A percentile compares a stretch with the other conserved stretches of the same genome.
Conservation (phyloP, 2,888 invertebrate genomes). For the Mythimna impura region DNA sequence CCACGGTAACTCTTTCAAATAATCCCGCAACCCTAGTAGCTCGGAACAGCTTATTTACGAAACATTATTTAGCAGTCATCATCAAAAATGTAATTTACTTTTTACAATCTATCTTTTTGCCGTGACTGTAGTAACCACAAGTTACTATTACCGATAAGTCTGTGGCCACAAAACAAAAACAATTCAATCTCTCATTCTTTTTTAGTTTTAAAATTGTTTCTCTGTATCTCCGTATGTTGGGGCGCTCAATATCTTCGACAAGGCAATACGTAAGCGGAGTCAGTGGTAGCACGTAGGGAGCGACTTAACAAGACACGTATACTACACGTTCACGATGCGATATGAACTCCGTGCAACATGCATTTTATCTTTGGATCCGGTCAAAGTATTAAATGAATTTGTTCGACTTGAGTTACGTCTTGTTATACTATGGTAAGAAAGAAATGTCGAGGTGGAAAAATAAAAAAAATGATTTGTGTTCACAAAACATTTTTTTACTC, state of each 20-base stretch:
- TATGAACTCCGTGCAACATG: conserved; percentile 45
- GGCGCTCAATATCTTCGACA: conserved; percentile 42
- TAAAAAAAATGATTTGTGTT: not conserved
- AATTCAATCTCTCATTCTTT: conserved; percentile 24
- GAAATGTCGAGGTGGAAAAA: not conserved
- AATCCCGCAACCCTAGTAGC: no score
- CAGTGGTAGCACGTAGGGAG: conserved; percentile 32
- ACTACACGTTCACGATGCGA: conserved; percentile 27
- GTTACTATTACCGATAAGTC: not conserved
- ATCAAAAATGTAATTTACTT: not conserved
- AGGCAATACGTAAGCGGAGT: conserved; percentile 40
- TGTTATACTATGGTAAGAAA: not conserved
- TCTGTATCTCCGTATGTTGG: conserved; percentile 5
- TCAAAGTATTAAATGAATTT: not conserved
- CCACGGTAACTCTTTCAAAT: no score
- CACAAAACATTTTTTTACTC: no score
- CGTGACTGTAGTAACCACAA: not conserved
- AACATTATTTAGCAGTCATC: not conserved
- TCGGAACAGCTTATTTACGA: no score
- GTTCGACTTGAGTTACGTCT: not conserved
- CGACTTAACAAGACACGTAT: conserved; percentile 66
- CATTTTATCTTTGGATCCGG: conserved; percentile 27
- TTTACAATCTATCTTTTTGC: not conserved
- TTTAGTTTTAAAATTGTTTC: conserved; percentile 32
- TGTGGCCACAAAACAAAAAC: conserved; percentile 11